phyloP scores from a whole-genome alignment of 2,888 invertebrate genomes.

The Schizotus pectinicornis region DNA sequence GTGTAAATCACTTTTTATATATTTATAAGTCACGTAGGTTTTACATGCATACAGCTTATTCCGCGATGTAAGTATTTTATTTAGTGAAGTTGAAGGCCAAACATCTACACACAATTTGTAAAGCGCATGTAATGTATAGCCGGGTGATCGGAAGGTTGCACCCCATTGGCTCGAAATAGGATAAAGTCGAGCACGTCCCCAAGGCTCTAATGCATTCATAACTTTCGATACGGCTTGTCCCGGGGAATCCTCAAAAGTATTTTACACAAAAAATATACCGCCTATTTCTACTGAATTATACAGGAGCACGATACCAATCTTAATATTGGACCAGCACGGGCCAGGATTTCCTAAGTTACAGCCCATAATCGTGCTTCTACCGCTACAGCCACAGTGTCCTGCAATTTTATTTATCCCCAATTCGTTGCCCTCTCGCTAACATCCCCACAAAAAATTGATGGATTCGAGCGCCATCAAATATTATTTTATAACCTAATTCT shows the following conservation, averaged over 20 bases:
- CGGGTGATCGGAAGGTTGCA: slow-evolving; percentile 41
- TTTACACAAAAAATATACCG: slow-evolving; percentile 32
- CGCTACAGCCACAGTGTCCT: too few species aligned
- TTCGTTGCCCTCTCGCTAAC: too few species aligned
- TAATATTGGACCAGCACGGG: neutral
- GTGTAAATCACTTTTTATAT: too few species aligned
- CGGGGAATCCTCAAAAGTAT: slow-evolving; percentile 39
- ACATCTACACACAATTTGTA: slow-evolving; percentile 31
- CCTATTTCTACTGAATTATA: slow-evolving; percentile 23
- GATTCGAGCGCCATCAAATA: too few species aligned
- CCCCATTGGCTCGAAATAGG: slow-evolving; percentile 44
- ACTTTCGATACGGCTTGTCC: slow-evolving; percentile 48
- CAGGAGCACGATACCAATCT: slow-evolving; percentile 7
- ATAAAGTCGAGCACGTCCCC: slow-evolving; percentile 46
- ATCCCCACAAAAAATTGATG: too few species aligned
- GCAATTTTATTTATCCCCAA: too few species aligned
- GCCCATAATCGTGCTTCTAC: too few species aligned
- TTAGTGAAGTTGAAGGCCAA: slow-evolving; percentile 17
- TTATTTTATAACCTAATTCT: too few species aligned
- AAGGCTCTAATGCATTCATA: slow-evolving; percentile 50
- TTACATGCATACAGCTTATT: neutral
- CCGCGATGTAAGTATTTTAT: slow-evolving; percentile 8
- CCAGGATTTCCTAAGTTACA: too few species aligned
- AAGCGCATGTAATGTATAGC: slow-evolving; percentile 34
- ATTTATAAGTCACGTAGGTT: too few species aligned